Evolutionary conservation across 2,113 vertebrate genomes (phyloP).

Genomic region (Athene noctua): DNA sequence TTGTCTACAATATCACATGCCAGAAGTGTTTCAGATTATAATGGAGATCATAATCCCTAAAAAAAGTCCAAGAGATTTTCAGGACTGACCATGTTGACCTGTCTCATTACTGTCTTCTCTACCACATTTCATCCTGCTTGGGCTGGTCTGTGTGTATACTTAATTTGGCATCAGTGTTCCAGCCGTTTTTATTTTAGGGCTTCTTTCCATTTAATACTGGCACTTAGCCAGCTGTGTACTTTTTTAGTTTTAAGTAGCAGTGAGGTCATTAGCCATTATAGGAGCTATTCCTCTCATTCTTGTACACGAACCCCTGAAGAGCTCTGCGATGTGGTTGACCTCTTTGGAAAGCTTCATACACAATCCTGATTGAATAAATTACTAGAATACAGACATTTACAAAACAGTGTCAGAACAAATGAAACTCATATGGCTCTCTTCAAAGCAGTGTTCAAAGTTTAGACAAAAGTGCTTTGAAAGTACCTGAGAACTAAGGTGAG

Average conservation of each 20-base stretch:
- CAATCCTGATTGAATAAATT: not conserved
- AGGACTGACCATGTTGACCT: not conserved
- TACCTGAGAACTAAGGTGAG: not conserved
- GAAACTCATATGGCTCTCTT: rapidly evolving
- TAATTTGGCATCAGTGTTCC: not conserved
- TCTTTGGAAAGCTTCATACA: not conserved
- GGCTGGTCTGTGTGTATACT: not conserved
- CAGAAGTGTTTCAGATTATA: not conserved
- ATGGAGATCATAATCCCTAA: not conserved
- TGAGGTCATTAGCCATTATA: not conserved
- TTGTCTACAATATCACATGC: not conserved
- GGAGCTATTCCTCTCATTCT: not conserved
- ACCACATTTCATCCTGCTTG: not conserved
- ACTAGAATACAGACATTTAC: not conserved
- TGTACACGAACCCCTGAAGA: not conserved
- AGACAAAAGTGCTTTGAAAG: not conserved
- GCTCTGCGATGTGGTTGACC: not conserved
- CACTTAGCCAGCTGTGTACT: not conserved
- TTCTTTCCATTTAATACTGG: constrained; percentile 28
- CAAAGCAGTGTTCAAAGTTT: not conserved
- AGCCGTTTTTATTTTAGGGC: constrained; percentile 19
- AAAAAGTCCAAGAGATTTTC: not conserved
- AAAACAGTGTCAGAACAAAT: not conserved
- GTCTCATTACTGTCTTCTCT: not conserved
- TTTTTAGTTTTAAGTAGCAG: not conserved